Evolutionary conservation across 2,113 vertebrate species (phyloP).

Genomic region (Campylorhamphus procurvoides): DNA sequence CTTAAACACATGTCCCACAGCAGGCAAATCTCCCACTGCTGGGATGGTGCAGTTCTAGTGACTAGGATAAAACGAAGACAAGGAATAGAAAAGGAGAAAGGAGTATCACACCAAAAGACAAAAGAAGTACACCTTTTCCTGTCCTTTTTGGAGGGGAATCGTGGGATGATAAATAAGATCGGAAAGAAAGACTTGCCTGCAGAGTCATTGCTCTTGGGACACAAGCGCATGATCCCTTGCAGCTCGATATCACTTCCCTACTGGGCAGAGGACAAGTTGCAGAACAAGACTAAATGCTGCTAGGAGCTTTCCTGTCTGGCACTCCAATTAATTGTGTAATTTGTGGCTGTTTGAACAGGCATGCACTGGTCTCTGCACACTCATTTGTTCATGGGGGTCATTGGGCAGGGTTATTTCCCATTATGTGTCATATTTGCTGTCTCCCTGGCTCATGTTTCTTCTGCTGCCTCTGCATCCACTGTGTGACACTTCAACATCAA

Average conservation of each 20-base stretch:
- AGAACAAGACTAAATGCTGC: background rate
- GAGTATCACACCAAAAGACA: background rate
- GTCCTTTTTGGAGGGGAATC: background rate
- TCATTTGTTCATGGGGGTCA: background rate
- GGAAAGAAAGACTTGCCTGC: background rate
- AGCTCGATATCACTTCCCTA: background rate
- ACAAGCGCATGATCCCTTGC: fast-evolving
- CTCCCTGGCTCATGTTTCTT: conserved; percentile 4
- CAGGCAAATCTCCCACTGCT: background rate
- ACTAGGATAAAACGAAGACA: background rate
- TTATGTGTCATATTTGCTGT: background rate
- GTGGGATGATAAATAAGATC: background rate
- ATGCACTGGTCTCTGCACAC: background rate
- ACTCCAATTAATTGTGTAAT: background rate
- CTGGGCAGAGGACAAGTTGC: background rate
- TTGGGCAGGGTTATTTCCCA: background rate
- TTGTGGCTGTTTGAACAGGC: background rate
- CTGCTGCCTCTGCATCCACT: background rate
- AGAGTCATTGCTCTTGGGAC: background rate
- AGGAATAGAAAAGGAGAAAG: background rate
- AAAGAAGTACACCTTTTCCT: background rate
- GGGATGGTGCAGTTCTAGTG: background rate
- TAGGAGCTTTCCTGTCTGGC: background rate
- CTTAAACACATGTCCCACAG: background rate
- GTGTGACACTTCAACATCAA: background rate